phyloP scores from a whole-genome alignment of 2,113 vertebrate species.

The Lathamus discolor region DNA sequence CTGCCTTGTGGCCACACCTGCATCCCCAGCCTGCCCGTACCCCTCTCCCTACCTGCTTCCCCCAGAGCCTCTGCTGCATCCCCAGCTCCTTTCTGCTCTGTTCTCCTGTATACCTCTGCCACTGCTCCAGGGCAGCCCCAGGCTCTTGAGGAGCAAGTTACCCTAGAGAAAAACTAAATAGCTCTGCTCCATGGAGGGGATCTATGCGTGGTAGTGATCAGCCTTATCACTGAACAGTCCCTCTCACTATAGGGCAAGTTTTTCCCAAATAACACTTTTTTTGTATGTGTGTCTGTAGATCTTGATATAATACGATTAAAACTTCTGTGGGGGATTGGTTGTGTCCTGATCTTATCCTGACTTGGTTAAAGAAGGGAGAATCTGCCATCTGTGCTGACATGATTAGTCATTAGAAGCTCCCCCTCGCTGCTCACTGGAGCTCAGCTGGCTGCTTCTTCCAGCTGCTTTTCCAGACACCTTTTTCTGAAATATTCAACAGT shows the following conservation, averaged over 20 bases:
- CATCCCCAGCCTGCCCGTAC: rapidly evolving
- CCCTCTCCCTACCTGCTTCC: background rate
- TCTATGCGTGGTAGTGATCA: rapidly evolving
- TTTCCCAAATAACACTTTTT: background rate
- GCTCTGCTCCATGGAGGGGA: background rate
- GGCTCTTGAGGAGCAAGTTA: background rate
- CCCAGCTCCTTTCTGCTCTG: background rate
- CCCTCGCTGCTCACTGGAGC: background rate
- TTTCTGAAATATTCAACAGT: background rate
- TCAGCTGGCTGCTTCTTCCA: background rate
- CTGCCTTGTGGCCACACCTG: background rate
- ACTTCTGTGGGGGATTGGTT: background rate
- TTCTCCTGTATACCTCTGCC: background rate
- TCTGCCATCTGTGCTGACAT: rapidly evolving
- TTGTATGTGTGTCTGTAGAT: background rate
- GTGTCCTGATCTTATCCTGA: background rate
- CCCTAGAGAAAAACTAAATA: background rate
- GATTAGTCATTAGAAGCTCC: background rate
- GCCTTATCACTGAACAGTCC: background rate
- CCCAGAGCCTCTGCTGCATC: rapidly evolving
- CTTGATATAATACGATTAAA: background rate
- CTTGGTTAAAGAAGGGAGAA: background rate
- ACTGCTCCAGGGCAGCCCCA: background rate
- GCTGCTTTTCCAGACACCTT: background rate
- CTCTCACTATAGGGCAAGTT: background rate